phyloP scores from a whole-genome alignment of 1,140 invertebrate species.

The Bicyclus anynana region DNA sequence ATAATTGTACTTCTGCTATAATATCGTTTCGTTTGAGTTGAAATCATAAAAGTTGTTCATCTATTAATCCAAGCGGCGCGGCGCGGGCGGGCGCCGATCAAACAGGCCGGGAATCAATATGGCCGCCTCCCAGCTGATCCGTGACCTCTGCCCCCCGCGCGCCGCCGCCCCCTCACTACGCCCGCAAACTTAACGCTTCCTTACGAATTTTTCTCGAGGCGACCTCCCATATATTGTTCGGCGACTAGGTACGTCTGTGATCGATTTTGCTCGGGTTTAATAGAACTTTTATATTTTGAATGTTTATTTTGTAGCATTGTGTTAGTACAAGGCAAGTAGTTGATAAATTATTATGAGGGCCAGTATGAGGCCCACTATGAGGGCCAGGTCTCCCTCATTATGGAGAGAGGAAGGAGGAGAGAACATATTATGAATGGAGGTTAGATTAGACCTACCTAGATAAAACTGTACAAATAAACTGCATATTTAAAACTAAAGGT shows the following conservation, averaged over 20 bases:
- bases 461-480: too few species aligned
- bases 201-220: slow-evolving; percentile 31
- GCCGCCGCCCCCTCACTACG: slow-evolving; percentile 30
- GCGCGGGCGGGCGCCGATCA: slow-evolving; percentile 62
- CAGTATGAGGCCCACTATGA: too few species aligned
- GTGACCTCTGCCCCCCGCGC: slow-evolving; percentile 64
- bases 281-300: not conserved
- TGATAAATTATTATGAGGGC: too few species aligned
- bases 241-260: slow-evolving; percentile 11
- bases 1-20: slow-evolving; percentile 33
- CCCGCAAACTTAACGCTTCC: slow-evolving; percentile 52
- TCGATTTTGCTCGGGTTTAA: slow-evolving; percentile 16
- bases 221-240: slow-evolving; percentile 28
- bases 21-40: slow-evolving; percentile 58
- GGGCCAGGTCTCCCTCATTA: too few species aligned
- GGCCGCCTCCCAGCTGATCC: slow-evolving; percentile 74
- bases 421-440: too few species aligned
- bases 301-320: not conserved
- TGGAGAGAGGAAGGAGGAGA: too few species aligned
- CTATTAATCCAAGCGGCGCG: slow-evolving; percentile 61
- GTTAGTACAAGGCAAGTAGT: not conserved
- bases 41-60: slow-evolving; percentile 76
- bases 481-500: too few species aligned
- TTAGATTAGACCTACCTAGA: too few species aligned
- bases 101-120: slow-evolving; percentile 75